Percentiles rank a stretch among this genome's conserved stretches.
These are phyloP conservation scores for Gadopsis marmoratus DNA, from an alignment of 2,797 vertebrate genomes.

Conservation along the genomic window DNA sequence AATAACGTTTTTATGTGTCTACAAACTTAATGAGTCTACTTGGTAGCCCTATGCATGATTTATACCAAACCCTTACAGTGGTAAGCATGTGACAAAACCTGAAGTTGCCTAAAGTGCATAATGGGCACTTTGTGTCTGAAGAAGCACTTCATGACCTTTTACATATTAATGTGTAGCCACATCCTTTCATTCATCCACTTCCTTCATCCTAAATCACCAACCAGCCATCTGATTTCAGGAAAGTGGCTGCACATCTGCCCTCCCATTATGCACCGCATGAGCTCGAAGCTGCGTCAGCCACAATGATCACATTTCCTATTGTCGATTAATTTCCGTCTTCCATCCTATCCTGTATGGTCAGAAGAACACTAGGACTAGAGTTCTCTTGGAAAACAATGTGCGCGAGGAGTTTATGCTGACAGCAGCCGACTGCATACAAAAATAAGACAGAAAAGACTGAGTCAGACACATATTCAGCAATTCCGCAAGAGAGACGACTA, in stretches of 20 bases:
- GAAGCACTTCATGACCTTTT: conserved; percentile 20
- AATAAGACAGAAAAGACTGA: neutral
- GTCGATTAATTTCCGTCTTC: neutral
- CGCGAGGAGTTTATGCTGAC: neutral
- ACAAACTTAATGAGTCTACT: conserved; percentile 9
- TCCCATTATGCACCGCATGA: neutral
- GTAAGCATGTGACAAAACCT: conserved; percentile 33
- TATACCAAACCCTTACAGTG: conserved; percentile 18
- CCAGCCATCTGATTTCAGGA: conserved; percentile 25
- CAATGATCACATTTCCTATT: neutral
- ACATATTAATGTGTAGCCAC: conserved; percentile 34
- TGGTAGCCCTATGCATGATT: conserved; percentile 43
- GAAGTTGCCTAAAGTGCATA: conserved; percentile 32
- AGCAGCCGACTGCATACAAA: neutral
- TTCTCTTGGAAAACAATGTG: neutral
- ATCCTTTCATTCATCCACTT: conserved; percentile 38
- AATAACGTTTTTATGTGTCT: neutral
- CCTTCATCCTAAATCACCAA: conserved; percentile 7
- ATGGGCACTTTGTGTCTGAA: conserved; percentile 28
- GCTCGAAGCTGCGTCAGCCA: conserved; percentile 6
- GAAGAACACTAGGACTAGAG: neutral
- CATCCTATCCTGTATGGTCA: neutral
- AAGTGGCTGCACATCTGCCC: conserved; percentile 10
- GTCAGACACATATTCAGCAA: neutral
- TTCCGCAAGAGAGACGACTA: conserved; percentile 40